phyloP scores from a whole-genome alignment of 1,140 invertebrate species.

The Euwallacea fornicatus region DNA sequence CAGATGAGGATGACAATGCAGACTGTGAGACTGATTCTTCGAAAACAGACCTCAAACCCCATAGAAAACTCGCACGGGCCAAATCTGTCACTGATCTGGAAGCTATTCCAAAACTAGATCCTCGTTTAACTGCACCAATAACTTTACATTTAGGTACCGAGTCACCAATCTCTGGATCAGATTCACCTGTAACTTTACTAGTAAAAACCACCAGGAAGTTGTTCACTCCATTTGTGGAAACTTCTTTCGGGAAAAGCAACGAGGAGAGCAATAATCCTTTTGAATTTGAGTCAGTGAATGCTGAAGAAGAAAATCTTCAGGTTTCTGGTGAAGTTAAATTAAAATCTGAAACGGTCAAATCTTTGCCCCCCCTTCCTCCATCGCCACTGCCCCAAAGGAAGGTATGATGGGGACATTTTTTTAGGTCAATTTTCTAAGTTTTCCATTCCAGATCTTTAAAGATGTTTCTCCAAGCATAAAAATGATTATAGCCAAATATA shows the following conservation, averaged over 20 bases:
- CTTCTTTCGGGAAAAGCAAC: constrained; percentile 24
- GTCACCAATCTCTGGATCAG: constrained; percentile 30
- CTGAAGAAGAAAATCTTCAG: not conserved
- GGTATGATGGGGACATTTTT: constrained; percentile 1
- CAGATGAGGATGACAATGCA: constrained; percentile 45
- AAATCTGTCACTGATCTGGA: constrained; percentile 36
- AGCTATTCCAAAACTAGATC: constrained; percentile 3
- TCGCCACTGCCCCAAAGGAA: constrained; percentile 59
- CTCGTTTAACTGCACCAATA: not conserved
- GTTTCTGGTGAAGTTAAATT: no score
- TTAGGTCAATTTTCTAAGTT: not conserved
- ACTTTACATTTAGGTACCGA: constrained; percentile 6
- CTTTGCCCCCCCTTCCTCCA: constrained; percentile 58
- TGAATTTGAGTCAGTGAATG: not conserved
- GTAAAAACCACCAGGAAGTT: constrained; percentile 77
- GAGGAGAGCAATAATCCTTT: not conserved
- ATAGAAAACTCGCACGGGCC: constrained; percentile 38
- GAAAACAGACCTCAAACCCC: constrained; percentile 31
- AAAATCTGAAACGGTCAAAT: constrained; percentile 11
- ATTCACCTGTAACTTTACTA: constrained; percentile 60
- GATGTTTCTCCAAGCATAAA: constrained; percentile 67
- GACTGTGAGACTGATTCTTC: no score
- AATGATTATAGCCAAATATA: constrained; percentile 69
- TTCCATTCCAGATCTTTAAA: constrained; percentile 51
- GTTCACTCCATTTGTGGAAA: constrained; percentile 66